A percentile compares a stretch with the other conserved stretches of the same genome.
Conservation (phyloP, 2,888 invertebrate genomes). For the Ctena decussata region DNA sequence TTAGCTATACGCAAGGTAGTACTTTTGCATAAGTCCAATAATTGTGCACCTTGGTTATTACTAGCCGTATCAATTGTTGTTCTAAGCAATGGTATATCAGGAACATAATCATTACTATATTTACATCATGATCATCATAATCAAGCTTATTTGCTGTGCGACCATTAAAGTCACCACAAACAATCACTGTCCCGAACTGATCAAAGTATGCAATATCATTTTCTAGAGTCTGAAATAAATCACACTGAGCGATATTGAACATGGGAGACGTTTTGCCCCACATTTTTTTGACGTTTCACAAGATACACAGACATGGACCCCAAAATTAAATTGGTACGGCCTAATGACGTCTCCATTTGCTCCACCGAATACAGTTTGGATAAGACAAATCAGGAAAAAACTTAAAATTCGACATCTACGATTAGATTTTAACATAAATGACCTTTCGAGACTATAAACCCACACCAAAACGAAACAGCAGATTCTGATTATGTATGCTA, state of each 20-base stretch:
- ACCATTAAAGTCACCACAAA: conserved; percentile 8
- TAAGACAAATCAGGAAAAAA: no score
- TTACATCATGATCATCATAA: not conserved
- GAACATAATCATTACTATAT: not conserved
- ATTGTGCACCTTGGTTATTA: not conserved
- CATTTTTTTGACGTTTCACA: no score
- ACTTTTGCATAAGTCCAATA: conserved; percentile 15
- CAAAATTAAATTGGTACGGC: no score
- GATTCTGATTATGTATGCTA: no score
- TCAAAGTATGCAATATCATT: conserved; percentile 21
- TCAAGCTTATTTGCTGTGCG: not conserved
- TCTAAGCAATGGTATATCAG: not conserved
- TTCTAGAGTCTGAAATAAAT: conserved; percentile 32
- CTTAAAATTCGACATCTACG: no score
- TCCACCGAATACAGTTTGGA: no score
- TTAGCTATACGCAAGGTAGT: not conserved
- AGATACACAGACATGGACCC: no score
- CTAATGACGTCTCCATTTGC: no score
- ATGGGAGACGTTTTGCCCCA: conserved; percentile 33
- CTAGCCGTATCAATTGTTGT: not conserved
- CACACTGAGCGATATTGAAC: conserved; percentile 24
- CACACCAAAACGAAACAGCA: no score
- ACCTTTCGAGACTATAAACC: no score
- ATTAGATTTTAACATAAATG: no score
- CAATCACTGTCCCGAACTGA: not conserved